Evolutionary conservation across 2,113 vertebrate genomes (phyloP).

Genomic region (Odobenus rosmarus): DNA sequence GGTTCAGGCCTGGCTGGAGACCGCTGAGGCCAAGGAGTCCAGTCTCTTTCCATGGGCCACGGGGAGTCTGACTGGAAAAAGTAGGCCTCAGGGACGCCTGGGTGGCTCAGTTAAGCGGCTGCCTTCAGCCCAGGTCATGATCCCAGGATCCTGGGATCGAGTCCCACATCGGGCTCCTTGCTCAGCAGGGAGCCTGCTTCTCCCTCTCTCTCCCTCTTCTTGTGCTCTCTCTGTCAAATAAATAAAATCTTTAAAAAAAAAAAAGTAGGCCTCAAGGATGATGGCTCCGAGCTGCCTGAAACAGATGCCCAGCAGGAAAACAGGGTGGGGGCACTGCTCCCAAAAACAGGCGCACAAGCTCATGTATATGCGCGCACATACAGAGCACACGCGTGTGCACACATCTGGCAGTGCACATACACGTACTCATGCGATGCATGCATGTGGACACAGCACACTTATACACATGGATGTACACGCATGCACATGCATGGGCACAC

Average conservation of each 20-base stretch:
- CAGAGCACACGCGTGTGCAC: not conserved
- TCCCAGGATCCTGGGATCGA: too few relatives aligned
- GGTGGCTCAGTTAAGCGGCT: too few relatives aligned
- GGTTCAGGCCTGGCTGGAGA: not conserved
- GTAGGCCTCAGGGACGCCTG: too few relatives aligned
- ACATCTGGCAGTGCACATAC: not conserved
- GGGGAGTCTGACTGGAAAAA: not conserved
- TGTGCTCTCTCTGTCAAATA: too few relatives aligned
- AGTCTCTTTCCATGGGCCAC: not conserved
- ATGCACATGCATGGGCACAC: too few relatives aligned
- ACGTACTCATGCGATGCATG: not conserved
- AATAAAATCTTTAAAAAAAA: not conserved
- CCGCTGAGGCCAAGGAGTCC: not conserved
- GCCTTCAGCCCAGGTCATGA: too few relatives aligned
- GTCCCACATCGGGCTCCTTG: too few relatives aligned
- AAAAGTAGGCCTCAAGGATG: not conserved
- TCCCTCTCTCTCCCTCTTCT: too few relatives aligned
- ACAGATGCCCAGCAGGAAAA: not conserved
- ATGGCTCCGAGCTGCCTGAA: not conserved
- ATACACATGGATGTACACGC: not conserved
- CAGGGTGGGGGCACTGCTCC: not conserved
- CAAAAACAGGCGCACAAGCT: not conserved
- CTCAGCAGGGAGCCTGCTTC: too few relatives aligned
- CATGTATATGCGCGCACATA: not conserved
- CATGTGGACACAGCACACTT: not conserved